Percentiles rank a stretch among this genome's conserved stretches.
Evolutionary conservation across 2,113 vertebrate genomes (phyloP).

Genomic region (Podiceps cristatus): DNA sequence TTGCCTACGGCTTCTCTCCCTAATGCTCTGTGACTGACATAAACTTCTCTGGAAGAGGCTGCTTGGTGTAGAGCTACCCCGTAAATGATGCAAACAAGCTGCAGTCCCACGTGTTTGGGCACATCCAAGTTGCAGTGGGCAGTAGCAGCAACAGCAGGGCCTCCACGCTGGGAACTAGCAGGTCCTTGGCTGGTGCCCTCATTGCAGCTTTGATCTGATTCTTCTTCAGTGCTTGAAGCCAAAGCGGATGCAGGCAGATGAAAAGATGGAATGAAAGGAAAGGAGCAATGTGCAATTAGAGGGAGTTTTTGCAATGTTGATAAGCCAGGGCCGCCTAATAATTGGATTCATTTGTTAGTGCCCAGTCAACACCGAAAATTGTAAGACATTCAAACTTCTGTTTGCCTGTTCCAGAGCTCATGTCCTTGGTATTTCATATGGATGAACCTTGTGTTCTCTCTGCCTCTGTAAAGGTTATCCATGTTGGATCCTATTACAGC

Average conservation of each 20-base stretch:
- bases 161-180: not conserved
- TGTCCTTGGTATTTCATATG: not conserved
- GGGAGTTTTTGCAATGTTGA: not conserved
- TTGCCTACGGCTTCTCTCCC: not conserved
- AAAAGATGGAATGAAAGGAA: not conserved
- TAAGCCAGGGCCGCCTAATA: not conserved
- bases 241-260: not conserved
- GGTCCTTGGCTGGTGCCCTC: not conserved
- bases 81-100: no score
- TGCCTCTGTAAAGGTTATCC: not conserved
- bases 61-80: not conserved
- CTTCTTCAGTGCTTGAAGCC: not conserved
- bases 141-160: accelerated
- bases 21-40: not conserved
- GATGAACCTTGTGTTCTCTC: not conserved
- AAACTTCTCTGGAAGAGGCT: not conserved
- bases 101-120: not conserved
- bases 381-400: not conserved
- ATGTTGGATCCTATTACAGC: not conserved
- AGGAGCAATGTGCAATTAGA: not conserved
- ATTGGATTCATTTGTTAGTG: not conserved
- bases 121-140: not conserved
- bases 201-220: not conserved
- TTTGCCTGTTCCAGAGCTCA: not conserved
- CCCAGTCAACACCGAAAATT: not conserved